Evolutionary conservation across 2,888 invertebrate species (phyloP).

Genomic region (Eueremaeus valkanovi): DNA sequence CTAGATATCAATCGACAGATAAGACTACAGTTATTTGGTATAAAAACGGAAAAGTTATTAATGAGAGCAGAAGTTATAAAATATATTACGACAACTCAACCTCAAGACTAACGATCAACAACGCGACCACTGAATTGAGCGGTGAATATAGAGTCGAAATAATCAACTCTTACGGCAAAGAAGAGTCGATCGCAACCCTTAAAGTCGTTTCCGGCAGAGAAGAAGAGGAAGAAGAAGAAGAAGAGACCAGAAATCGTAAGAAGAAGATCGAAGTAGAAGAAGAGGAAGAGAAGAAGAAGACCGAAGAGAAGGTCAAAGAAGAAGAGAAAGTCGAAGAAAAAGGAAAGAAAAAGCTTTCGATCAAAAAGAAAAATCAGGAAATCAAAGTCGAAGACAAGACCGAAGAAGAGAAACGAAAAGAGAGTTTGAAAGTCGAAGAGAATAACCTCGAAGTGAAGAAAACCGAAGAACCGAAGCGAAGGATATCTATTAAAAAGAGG

Average conservation of each 20-base stretch:
- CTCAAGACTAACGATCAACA: slow-evolving; percentile 71
- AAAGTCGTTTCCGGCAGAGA: slow-evolving; percentile 59
- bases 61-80: slow-evolving; percentile 69
- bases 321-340: slow-evolving; percentile 44
- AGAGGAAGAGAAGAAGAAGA: not conserved
- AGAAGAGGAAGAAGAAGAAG: slow-evolving; percentile 43
- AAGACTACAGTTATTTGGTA: slow-evolving; percentile 79
- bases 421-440: slow-evolving; percentile 48
- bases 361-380: slow-evolving; percentile 45
- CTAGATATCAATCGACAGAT: slow-evolving; percentile 64
- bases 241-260: slow-evolving; percentile 43
- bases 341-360: slow-evolving; percentile 43
- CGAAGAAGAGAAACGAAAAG: not conserved
- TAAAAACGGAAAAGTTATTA: slow-evolving; percentile 65
- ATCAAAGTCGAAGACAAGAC: slow-evolving; percentile 28
- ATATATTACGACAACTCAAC: slow-evolving; percentile 78
- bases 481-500: slow-evolving; percentile 37
- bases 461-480: slow-evolving; percentile 12
- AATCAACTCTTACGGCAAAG: slow-evolving; percentile 84
- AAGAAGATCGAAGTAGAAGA: slow-evolving; percentile 56
- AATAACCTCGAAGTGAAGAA: slow-evolving; percentile 47
- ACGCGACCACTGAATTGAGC: slow-evolving; percentile 67
- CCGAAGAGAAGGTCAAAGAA: not conserved
- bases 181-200: slow-evolving; percentile 78
- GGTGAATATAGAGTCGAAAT: slow-evolving; percentile 81